phyloP scores from a whole-genome alignment of 2,888 invertebrate species.

The Agrilus biguttatus region DNA sequence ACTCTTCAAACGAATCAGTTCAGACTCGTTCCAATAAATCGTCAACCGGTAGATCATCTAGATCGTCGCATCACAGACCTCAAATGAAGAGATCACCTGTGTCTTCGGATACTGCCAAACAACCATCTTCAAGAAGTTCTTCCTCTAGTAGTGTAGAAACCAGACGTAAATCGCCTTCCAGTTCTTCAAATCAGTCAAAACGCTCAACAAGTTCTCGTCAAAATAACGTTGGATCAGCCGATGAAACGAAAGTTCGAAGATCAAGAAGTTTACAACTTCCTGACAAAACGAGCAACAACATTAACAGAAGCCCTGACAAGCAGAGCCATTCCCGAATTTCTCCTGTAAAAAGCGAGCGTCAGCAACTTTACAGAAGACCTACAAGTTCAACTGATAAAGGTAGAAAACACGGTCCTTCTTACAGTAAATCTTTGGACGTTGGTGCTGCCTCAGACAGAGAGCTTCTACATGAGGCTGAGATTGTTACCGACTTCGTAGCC shows the following conservation, averaged over 20 bases:
- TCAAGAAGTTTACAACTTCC: slow-evolving; percentile 49
- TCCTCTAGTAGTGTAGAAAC: slow-evolving; percentile 26
- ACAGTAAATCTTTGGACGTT: slow-evolving; percentile 12
- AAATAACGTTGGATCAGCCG: slow-evolving; percentile 12
- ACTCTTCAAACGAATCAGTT: slow-evolving; percentile 25
- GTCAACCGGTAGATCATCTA: slow-evolving; percentile 22
- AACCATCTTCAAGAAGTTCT: slow-evolving; percentile 18
- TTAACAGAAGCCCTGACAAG: slow-evolving; percentile 10
- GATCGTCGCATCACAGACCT: slow-evolving; percentile 18
- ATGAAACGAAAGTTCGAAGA: slow-evolving; percentile 30
- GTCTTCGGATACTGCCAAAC: slow-evolving; percentile 25
- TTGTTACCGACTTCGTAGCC: slow-evolving; percentile 40
- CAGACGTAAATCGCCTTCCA: slow-evolving; percentile 19
- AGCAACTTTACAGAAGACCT: slow-evolving; percentile 29
- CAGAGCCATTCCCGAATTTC: slow-evolving; percentile 21
- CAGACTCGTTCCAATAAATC: slow-evolving; percentile 17
- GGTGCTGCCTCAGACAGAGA: slow-evolving; percentile 28
- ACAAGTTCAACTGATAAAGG: slow-evolving; percentile 17
- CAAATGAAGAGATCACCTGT: slow-evolving; percentile 25
- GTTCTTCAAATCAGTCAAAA: slow-evolving; percentile 15
- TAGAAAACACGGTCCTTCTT: slow-evolving; percentile 13
- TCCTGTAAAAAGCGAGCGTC: slow-evolving; percentile 27
- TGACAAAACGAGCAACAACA: slow-evolving; percentile 28
- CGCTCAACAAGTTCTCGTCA: slow-evolving; percentile 15
- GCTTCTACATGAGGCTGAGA: slow-evolving; percentile 38